Percentiles rank a stretch among this genome's conserved stretches.
Evolutionary conservation across 2,797 vertebrate genomes (phyloP).

Genomic region (Chelon labrosus): DNA sequence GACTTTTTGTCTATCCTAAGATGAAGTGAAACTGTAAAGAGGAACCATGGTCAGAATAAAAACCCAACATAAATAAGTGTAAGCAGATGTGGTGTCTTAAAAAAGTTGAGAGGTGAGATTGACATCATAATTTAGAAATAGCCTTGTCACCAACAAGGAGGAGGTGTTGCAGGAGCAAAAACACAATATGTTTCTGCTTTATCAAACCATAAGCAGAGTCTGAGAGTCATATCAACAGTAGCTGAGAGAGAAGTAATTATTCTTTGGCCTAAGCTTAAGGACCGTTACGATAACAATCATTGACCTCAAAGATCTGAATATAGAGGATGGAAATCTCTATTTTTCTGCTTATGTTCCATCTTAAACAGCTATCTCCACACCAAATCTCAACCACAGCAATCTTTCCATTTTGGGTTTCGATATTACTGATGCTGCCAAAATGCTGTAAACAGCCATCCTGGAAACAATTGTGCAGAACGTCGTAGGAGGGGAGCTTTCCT

Average conservation of each 20-base stretch:
- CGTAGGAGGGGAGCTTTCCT: slow-evolving; percentile 18
- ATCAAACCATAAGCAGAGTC: too few relatives aligned
- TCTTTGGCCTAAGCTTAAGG: neutral
- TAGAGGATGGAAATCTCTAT: neutral
- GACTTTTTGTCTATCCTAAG: slow-evolving; percentile 15
- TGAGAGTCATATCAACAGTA: too few relatives aligned
- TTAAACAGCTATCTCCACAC: neutral
- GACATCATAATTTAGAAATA: neutral
- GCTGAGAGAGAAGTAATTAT: neutral
- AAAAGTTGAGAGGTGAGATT: neutral
- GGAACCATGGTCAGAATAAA: slow-evolving; percentile 13
- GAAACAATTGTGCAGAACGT: slow-evolving; percentile 9
- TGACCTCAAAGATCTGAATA: neutral
- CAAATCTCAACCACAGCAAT: neutral
- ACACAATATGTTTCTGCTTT: too few relatives aligned
- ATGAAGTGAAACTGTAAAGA: slow-evolving; percentile 65
- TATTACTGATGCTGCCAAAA: slow-evolving; percentile 7
- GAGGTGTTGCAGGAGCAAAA: too few relatives aligned
- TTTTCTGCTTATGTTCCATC: slow-evolving; percentile 15
- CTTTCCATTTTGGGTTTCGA: slow-evolving; percentile 33
- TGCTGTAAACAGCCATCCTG: slow-evolving; percentile 4
- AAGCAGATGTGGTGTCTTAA: neutral
- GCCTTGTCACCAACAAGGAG: too few relatives aligned
- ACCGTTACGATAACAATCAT: neutral
- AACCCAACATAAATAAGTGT: too few relatives aligned